These are phyloP conservation scores for Xestia xanthographa DNA, from an alignment of 2,888 invertebrate species.

Conservation along the genomic window DNA sequence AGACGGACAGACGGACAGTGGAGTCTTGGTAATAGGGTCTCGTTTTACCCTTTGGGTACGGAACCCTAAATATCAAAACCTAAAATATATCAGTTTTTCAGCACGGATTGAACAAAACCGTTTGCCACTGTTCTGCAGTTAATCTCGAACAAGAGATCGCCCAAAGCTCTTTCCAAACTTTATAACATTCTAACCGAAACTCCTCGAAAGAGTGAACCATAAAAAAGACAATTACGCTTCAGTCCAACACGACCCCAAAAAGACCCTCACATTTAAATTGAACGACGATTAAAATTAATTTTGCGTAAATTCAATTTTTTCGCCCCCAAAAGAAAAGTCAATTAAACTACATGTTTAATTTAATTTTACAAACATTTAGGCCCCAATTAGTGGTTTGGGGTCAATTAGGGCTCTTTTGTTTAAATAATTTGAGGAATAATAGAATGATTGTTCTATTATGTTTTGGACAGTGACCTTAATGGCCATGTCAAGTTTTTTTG, in stretches of 20 bases:
- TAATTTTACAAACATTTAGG: slow-evolving; percentile 68
- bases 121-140: slow-evolving; percentile 29
- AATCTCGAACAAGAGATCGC: slow-evolving; percentile 29
- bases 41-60: no score
- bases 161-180: slow-evolving; percentile 42
- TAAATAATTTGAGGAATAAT: slow-evolving; percentile 62
- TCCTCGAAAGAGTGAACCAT: slow-evolving; percentile 33
- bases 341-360: slow-evolving; percentile 74
- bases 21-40: no score
- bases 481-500: slow-evolving; percentile 32
- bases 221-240: slow-evolving; percentile 49
- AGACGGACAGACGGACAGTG: no score
- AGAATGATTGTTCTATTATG: slow-evolving; percentile 60
- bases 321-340: slow-evolving; percentile 64
- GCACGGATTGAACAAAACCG: slow-evolving; percentile 33
- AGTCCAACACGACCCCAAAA: slow-evolving; percentile 52
- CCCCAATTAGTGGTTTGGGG: slow-evolving; percentile 56
- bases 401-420: slow-evolving; percentile 63
- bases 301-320: slow-evolving; percentile 78
- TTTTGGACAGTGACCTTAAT: slow-evolving; percentile 47
- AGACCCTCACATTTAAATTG: slow-evolving; percentile 72
- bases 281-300: slow-evolving; percentile 81
- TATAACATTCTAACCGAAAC: slow-evolving; percentile 38
- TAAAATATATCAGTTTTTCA: slow-evolving; percentile 17
- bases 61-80: no score